Evolutionary conservation across 2,113 vertebrate genomes (phyloP).

Genomic region (Madoqua kirkii): DNA sequence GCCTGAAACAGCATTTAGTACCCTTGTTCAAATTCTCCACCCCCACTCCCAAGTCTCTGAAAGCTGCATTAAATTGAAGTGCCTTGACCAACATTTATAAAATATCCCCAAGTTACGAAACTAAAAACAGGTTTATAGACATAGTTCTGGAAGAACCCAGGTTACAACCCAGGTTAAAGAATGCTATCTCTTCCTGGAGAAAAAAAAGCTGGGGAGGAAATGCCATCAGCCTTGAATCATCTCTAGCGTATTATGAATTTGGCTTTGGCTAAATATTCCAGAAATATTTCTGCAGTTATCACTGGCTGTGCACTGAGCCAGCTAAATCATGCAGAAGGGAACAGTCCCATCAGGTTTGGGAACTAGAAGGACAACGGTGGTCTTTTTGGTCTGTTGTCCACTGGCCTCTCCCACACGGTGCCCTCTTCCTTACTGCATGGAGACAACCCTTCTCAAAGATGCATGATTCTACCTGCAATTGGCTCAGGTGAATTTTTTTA

Average conservation of each 20-base stretch:
- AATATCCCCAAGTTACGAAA: background rate
- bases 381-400: background rate
- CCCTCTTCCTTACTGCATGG: background rate
- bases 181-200: background rate
- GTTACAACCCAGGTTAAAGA: background rate
- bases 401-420: slow-evolving; percentile 10
- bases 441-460: background rate
- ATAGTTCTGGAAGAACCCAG: background rate
- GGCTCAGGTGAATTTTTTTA: background rate
- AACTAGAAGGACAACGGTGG: slow-evolving; percentile 57
- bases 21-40: background rate
- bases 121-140: background rate
- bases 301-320: background rate
- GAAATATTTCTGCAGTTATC: background rate
- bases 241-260: background rate
- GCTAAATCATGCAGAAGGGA: background rate
- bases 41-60: background rate
- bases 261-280: background rate
- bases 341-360: slow-evolving; percentile 48
- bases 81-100: background rate
- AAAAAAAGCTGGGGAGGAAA: background rate
- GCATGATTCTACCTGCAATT: background rate
- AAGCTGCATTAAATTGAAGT: background rate
- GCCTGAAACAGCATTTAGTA: background rate
- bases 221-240: background rate